These are phyloP conservation scores for Hirtodrosophila trivittata DNA, from an alignment of 2,888 invertebrate genomes.

Conservation along the genomic window DNA sequence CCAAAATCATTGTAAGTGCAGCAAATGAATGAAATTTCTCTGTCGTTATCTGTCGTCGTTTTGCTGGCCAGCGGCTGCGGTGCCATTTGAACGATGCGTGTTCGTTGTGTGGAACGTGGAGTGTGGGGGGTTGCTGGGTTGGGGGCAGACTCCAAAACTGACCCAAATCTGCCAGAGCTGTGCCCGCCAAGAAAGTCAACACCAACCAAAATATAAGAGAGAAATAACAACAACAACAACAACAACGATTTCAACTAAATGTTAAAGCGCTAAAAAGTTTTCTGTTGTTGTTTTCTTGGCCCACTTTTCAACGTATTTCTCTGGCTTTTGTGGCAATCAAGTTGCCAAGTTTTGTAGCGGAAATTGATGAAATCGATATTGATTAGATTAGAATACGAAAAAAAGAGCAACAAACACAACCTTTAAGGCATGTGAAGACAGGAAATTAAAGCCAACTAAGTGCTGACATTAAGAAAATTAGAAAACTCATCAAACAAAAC, in stretches of 20 bases:
- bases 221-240: conserved; percentile 26
- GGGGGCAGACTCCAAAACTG: conserved; percentile 30
- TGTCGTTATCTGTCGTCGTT: conserved; percentile 49
- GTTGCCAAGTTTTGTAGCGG: conserved; percentile 50
- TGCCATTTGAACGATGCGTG: conserved; percentile 51
- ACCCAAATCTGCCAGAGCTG: conserved; percentile 54
- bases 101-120: not conserved
- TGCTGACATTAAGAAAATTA: not conserved
- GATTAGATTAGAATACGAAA: conserved; percentile 52
- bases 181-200: conserved; percentile 29
- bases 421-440: not conserved
- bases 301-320: conserved; percentile 50
- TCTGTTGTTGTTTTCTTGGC: conserved; percentile 28
- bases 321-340: conserved; percentile 46
- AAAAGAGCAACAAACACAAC: not conserved
- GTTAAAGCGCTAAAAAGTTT: conserved; percentile 54
- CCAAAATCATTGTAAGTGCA: conserved; percentile 15
- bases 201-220: conserved; percentile 33
- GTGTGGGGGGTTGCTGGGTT: conserved; percentile 4
- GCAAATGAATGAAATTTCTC: conserved; percentile 48
- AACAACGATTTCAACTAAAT: conserved; percentile 33
- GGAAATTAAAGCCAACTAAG: not conserved
- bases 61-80: conserved; percentile 31
- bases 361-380: conserved; percentile 62
- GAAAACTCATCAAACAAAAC: not conserved